These are phyloP conservation scores for Melangyna quadrimaculata DNA, from an alignment of 2,888 invertebrate species.

Conservation along the genomic window DNA sequence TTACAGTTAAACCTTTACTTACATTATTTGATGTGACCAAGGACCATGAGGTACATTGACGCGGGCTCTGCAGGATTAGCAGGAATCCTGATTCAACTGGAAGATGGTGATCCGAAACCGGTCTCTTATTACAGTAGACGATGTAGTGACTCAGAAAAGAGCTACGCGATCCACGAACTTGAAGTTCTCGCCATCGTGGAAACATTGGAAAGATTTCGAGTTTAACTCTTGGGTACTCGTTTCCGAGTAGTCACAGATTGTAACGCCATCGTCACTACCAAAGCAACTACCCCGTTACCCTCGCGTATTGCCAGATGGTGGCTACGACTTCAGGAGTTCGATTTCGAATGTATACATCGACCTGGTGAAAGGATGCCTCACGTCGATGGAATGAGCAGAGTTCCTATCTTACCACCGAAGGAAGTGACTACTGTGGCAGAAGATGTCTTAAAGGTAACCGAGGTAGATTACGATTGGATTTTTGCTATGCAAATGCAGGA, in stretches of 20 bases:
- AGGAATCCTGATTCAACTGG: slow-evolving; percentile 28
- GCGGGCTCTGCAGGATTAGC: slow-evolving; percentile 17
- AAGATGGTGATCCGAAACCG: too few relatives aligned
- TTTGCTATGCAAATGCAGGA: too few relatives aligned
- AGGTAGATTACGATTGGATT: too few relatives aligned
- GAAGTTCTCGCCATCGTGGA: too few relatives aligned
- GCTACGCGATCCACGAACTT: too few relatives aligned
- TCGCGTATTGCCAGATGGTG: slow-evolving; percentile 75
- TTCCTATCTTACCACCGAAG: slow-evolving; percentile 59
- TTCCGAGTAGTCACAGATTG: slow-evolving; percentile 44
- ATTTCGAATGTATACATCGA: slow-evolving; percentile 66
- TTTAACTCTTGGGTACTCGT: too few relatives aligned
- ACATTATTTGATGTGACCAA: slow-evolving; percentile 14
- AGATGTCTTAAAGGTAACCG: too few relatives aligned
- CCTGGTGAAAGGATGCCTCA: slow-evolving; percentile 74
- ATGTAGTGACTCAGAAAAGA: too few relatives aligned
- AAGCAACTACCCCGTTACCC: slow-evolving; percentile 73
- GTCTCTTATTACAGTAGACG: too few relatives aligned
- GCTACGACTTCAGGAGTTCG: slow-evolving; percentile 69
- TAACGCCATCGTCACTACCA: slow-evolving; percentile 74
- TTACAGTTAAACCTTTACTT: neutral
- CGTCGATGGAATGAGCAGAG: slow-evolving; percentile 74
- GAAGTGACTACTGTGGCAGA: too few relatives aligned
- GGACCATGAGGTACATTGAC: slow-evolving; percentile 3
- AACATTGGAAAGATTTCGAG: too few relatives aligned